These are phyloP conservation scores for Cosmia trapezina DNA, from an alignment of 2,888 invertebrate genomes.

Conservation along the genomic window DNA sequence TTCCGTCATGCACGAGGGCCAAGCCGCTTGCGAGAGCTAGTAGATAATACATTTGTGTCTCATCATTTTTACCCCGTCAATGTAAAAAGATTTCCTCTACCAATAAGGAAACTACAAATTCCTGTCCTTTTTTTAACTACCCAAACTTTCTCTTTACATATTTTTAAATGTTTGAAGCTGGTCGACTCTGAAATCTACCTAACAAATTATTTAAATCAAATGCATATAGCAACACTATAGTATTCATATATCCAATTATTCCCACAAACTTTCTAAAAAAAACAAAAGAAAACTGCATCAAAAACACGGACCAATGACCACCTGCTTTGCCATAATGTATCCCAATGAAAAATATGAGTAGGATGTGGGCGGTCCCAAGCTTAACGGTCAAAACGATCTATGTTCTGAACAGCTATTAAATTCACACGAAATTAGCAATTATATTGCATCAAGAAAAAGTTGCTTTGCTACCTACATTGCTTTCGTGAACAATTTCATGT, in stretches of 20 bases:
- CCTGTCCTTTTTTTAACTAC: neutral
- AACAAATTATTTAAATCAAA: neutral
- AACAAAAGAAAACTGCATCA: constrained; percentile 28
- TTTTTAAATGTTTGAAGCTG: neutral
- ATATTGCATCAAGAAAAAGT: constrained; percentile 50
- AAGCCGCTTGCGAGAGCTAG: too few species aligned
- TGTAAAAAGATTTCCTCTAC: neutral
- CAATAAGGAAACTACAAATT: neutral
- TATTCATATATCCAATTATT: constrained; percentile 6
- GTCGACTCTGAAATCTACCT: neutral
- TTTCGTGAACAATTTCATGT: constrained; percentile 44
- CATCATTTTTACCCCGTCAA: neutral
- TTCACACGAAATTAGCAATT: constrained; percentile 62
- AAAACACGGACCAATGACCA: constrained; percentile 55
- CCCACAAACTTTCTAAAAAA: constrained; percentile 35
- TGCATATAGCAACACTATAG: neutral
- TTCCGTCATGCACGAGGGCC: too few species aligned
- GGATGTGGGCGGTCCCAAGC: constrained; percentile 76
- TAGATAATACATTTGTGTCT: neutral
- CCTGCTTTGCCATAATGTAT: constrained; percentile 60
- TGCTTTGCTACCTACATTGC: constrained; percentile 12
- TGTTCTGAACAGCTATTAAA: constrained; percentile 63
- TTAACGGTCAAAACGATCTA: constrained; percentile 75
- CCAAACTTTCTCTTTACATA: too few species aligned
- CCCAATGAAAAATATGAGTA: constrained; percentile 65